Conservation (phyloP, 2,888 invertebrate species). For the Eupithecia subfuscata region DNA sequence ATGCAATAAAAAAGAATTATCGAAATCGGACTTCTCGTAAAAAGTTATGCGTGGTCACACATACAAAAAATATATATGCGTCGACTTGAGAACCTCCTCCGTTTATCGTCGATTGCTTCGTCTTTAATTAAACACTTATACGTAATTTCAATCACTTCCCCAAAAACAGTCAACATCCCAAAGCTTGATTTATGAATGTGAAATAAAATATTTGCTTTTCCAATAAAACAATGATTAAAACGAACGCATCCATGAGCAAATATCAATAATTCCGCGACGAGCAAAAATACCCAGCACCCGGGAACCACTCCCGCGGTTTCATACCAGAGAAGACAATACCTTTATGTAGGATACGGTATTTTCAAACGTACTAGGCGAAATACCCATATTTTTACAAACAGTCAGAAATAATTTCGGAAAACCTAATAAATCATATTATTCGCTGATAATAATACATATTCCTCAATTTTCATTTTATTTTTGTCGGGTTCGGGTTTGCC, state of each 20-base stretch:
- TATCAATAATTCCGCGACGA: constrained; percentile 47
- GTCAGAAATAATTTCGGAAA: no score
- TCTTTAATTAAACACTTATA: no score
- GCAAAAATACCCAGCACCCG: constrained; percentile 29
- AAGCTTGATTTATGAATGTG: neutral
- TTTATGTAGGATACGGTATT: neutral
- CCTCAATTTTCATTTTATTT: neutral
- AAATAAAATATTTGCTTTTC: constrained; percentile 47
- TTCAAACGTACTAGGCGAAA: neutral
- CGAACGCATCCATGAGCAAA: constrained; percentile 46
- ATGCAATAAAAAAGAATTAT: no score
- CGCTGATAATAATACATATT: no score
- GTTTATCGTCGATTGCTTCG: no score
- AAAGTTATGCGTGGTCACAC: no score
- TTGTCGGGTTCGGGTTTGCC: no score
- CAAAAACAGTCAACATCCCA: neutral
- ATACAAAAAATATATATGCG: no score
- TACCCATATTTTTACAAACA: no score
- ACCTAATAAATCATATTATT: no score
- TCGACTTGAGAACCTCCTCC: no score
- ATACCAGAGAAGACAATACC: neutral
- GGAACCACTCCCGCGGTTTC: constrained; percentile 14
- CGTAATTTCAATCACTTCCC: neutral
- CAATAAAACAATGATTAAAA: constrained; percentile 48
- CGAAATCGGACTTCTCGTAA: no score